These are phyloP conservation scores for Sebastes aleutianus DNA, from an alignment of 2,797 vertebrate genomes.

Conservation along the genomic window DNA sequence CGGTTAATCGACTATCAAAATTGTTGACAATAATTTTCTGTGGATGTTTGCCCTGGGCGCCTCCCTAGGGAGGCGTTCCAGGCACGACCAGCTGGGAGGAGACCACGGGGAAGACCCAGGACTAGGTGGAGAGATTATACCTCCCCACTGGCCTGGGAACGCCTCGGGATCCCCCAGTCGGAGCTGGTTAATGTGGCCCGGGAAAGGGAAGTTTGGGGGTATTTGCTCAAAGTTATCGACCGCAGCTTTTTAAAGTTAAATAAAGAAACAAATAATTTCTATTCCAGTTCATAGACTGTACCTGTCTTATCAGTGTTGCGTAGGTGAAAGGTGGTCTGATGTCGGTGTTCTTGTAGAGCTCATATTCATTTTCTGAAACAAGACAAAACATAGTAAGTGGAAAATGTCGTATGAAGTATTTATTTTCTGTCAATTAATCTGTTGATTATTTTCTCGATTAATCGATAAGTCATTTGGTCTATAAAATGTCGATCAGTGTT, in stretches of 20 bases:
- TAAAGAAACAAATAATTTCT: not conserved
- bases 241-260: not conserved
- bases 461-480: rapidly evolving
- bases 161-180: too few relatives aligned
- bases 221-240: too few relatives aligned
- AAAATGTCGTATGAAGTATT: not conserved
- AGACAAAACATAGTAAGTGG: not conserved
- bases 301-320: conserved; percentile 97
- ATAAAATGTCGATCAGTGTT: too few relatives aligned
- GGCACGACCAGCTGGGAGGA: too few relatives aligned
- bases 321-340: conserved; percentile 97
- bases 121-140: too few relatives aligned
- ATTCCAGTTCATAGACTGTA: conserved; percentile 58
- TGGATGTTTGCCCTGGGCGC: not conserved
- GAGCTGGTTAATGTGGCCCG: too few relatives aligned
- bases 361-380: conserved; percentile 90
- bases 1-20: not conserved
- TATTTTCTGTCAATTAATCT: not conserved
- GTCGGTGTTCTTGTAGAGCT: conserved; percentile 95
- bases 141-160: too few relatives aligned
- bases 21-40: not conserved
- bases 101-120: too few relatives aligned
- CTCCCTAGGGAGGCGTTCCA: too few relatives aligned
- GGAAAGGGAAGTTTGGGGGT: too few relatives aligned
- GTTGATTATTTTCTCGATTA: too few relatives aligned